phyloP scores from a whole-genome alignment of 2,888 invertebrate genomes.

The Melieria picta region DNA sequence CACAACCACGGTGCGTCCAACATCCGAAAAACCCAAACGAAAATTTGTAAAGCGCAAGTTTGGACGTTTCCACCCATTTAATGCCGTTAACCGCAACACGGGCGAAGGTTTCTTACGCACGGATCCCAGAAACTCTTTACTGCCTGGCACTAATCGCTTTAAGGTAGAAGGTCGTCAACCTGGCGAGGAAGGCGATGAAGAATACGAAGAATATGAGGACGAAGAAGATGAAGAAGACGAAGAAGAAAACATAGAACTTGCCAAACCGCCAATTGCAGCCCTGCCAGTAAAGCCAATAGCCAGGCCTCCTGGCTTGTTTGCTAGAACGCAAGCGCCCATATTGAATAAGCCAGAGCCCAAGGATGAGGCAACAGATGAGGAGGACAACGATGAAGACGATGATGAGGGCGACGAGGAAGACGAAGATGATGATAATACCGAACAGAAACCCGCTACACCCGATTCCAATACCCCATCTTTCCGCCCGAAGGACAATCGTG shows the following conservation, averaged over 20 bases:
- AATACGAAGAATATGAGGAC: conserved; percentile 43
- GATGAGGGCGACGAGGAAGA: conserved; percentile 45
- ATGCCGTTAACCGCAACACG: conserved; percentile 48
- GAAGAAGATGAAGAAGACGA: conserved; percentile 43
- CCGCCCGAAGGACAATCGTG: conserved; percentile 48
- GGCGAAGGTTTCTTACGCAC: conserved; percentile 51
- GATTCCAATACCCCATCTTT: conserved; percentile 41
- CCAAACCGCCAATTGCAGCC: conserved; percentile 25
- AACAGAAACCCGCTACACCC: conserved; percentile 5
- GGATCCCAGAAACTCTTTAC: conserved; percentile 46
- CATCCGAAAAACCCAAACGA: conserved; percentile 44
- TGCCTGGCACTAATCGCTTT: conserved; percentile 52
- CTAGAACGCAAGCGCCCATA: conserved; percentile 29
- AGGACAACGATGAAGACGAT: conserved; percentile 39
- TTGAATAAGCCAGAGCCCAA: conserved; percentile 40
- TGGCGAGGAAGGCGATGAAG: conserved; percentile 26
- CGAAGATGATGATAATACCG: conserved; percentile 37
- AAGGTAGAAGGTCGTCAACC: conserved; percentile 40
- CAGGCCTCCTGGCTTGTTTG: conserved; percentile 40
- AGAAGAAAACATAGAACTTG: conserved; percentile 38
- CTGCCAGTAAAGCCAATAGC: conserved; percentile 9
- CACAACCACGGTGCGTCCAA: conserved; percentile 37
- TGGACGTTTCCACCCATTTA: conserved; percentile 52
- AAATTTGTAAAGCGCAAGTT: conserved; percentile 55
- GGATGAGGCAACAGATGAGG: conserved; percentile 38